A percentile compares a stretch with the other conserved stretches of the same genome.
These are phyloP conservation scores for Caenorhabditis tropicalis DNA, from an alignment of 1,140 invertebrate genomes.

Conservation along the genomic window DNA sequence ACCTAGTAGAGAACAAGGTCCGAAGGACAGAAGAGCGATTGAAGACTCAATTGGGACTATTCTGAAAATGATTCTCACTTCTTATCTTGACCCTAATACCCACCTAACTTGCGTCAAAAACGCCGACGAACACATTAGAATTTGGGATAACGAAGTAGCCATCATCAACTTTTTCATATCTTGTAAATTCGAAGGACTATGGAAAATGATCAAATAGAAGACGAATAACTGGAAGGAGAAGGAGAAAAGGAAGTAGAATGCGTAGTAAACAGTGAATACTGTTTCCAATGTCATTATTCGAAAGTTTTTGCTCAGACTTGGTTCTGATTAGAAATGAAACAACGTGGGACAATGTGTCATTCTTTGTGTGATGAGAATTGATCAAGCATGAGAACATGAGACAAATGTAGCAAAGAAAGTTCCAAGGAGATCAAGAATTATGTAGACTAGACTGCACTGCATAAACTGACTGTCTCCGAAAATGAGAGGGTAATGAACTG, in stretches of 20 bases:
- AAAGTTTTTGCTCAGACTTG: too few species aligned
- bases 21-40: background rate
- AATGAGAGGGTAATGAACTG: too few species aligned
- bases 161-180: background rate
- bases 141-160: background rate
- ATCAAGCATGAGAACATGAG: too few species aligned
- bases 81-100: too few species aligned
- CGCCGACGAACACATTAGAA: background rate
- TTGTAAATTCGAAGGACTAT: background rate
- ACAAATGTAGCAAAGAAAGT: too few species aligned
- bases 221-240: background rate
- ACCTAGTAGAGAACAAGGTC: background rate
- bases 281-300: background rate
- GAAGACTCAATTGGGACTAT: background rate
- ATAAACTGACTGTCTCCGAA: too few species aligned
- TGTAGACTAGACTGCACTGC: too few species aligned
- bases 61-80: slow-evolving; percentile 1
- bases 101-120: slow-evolving; percentile 11
- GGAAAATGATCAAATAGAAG: background rate
- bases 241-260: background rate
- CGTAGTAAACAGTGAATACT: slow-evolving; percentile 11
- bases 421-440: too few species aligned
- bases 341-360: too few species aligned
- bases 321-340: too few species aligned
- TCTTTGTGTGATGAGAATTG: too few species aligned